These are phyloP conservation scores for Scopus umbretta DNA, from an alignment of 2,113 vertebrate species.

Conservation along the genomic window DNA sequence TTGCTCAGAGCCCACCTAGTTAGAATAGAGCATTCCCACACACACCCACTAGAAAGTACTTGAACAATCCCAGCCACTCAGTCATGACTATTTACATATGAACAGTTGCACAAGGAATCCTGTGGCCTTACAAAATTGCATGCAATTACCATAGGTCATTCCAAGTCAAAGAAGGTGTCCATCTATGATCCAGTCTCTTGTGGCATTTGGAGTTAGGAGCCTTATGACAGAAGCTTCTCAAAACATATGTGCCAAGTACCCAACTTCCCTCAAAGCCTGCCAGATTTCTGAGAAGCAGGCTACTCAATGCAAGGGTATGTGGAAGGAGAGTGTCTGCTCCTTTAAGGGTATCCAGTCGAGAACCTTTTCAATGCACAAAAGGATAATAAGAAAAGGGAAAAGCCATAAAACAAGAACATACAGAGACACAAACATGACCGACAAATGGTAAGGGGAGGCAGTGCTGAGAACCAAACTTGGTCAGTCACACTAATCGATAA, in stretches of 20 bases:
- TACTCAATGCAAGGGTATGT: not conserved
- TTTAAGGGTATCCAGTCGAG: not conserved
- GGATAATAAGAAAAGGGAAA: not conserved
- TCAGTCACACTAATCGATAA: not conserved
- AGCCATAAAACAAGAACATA: not conserved
- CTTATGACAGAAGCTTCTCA: not conserved
- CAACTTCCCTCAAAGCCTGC: not conserved
- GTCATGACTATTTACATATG: not conserved
- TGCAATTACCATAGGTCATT: not conserved
- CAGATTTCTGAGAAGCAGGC: not conserved
- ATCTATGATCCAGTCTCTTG: not conserved
- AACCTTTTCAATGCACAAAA: too few species aligned
- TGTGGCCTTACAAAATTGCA: not conserved
- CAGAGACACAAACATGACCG: not conserved
- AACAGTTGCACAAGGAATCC: not conserved
- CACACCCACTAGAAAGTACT: not conserved
- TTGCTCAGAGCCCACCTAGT: conserved; percentile 20
- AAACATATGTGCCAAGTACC: not conserved
- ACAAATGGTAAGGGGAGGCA: not conserved
- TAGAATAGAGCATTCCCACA: not conserved
- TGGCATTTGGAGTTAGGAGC: not conserved
- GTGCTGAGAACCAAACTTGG: not conserved
- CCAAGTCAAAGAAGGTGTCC: not conserved
- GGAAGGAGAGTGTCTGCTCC: not conserved
- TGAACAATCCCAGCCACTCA: not conserved